phyloP scores from a whole-genome alignment of 2,888 invertebrate species.

The Punctoribates punctum region DNA sequence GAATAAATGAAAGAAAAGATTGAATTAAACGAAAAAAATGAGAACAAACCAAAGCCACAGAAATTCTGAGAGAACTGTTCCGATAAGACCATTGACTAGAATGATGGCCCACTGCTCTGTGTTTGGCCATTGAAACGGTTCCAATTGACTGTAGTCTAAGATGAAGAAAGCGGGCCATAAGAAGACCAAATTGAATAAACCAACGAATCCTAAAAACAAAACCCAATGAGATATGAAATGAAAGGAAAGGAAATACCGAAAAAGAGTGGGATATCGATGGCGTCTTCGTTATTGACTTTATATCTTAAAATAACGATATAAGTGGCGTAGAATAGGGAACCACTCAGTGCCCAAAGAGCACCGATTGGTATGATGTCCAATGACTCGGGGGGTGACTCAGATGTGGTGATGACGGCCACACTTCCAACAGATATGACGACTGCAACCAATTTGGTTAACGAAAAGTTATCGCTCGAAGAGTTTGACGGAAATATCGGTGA shows the following conservation, averaged over 20 bases:
- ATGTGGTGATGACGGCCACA: slow-evolving; percentile 29
- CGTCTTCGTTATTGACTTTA: slow-evolving; percentile 85
- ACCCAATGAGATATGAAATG: slow-evolving; percentile 39
- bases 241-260: slow-evolving; percentile 65
- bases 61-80: slow-evolving; percentile 84
- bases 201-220: slow-evolving; percentile 72
- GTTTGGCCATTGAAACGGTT: slow-evolving; percentile 79
- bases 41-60: slow-evolving; percentile 79
- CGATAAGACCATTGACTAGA: slow-evolving; percentile 79
- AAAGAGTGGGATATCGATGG: slow-evolving; percentile 89
- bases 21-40: not conserved
- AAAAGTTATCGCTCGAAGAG: slow-evolving; percentile 70
- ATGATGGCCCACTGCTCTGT: slow-evolving; percentile 73
- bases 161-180: slow-evolving; percentile 86
- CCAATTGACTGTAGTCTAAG: slow-evolving; percentile 71
- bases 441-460: slow-evolving; percentile 76
- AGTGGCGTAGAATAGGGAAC: slow-evolving; percentile 82
- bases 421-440: slow-evolving; percentile 56
- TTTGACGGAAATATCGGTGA: slow-evolving; percentile 82
- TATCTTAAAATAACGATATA: slow-evolving; percentile 78
- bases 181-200: slow-evolving; percentile 78
- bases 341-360: slow-evolving; percentile 73
- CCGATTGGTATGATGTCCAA: slow-evolving; percentile 64
- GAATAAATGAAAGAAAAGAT: not conserved
- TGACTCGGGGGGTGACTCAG: not conserved